phyloP scores from a whole-genome alignment of 2,888 invertebrate genomes.

The Lasioglossum villosulum region DNA sequence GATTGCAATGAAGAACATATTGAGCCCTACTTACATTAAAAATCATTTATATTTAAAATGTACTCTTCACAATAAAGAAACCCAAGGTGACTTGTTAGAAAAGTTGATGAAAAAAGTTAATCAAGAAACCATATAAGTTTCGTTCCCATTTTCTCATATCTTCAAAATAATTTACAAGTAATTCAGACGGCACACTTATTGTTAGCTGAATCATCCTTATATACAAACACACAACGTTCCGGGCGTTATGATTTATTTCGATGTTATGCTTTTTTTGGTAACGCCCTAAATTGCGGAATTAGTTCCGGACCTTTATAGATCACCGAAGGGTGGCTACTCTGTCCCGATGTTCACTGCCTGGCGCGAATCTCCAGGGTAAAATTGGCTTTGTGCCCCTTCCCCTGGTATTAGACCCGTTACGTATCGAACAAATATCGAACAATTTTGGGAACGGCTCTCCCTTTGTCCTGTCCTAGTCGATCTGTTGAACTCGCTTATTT shows the following conservation, averaged over 20 bases:
- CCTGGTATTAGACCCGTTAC: constrained; percentile 56
- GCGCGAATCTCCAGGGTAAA: constrained; percentile 75
- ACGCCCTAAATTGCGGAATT: constrained; percentile 29
- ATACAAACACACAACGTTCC: neutral
- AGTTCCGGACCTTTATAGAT: constrained; percentile 40
- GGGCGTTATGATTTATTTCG: neutral
- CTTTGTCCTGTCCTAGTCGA: constrained; percentile 37
- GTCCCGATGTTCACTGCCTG: constrained; percentile 34
- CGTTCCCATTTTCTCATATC: neutral
- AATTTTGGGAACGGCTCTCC: constrained; percentile 61
- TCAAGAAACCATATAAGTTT: neutral
- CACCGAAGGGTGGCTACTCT: constrained; percentile 27
- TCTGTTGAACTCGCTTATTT: constrained; percentile 7
- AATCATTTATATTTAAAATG: neutral
- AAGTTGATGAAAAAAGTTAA: neutral
- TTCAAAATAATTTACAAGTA: neutral
- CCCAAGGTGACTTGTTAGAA: neutral
- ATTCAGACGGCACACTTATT: neutral
- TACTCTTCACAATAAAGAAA: neutral
- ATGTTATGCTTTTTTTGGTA: neutral
- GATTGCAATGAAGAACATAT: no score
- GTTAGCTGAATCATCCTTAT: neutral
- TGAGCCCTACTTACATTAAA: no score
- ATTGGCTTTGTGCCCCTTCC: constrained; percentile 72
- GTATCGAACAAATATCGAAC: constrained; percentile 57